Conservation (phyloP, 2,888 invertebrate genomes). For the Thyatira batis region DNA sequence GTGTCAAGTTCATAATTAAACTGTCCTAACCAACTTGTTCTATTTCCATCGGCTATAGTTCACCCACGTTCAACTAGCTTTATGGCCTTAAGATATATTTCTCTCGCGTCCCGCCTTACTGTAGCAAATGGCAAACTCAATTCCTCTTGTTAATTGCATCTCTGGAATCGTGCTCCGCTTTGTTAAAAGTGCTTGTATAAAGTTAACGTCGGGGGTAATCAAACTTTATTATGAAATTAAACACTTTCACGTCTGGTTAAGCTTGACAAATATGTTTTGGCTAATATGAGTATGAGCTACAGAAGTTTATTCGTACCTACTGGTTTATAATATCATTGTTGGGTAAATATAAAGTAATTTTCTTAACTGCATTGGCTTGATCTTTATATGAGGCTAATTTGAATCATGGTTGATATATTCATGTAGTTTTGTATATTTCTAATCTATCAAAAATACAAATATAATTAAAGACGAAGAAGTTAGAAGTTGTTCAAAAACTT, state of each 20-base stretch:
- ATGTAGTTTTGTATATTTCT: no score
- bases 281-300: no score
- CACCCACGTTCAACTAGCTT: background rate
- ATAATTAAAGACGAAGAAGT: no score
- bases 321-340: no score
- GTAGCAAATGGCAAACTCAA: conserved; percentile 1
- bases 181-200: background rate
- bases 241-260: background rate
- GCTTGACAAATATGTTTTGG: background rate
- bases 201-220: conserved; percentile 3
- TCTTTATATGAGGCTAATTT: no score
- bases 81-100: conserved; percentile 3
- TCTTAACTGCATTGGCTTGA: no score
- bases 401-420: no score
- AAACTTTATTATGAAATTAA: conserved; percentile 2
- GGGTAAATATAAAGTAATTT: no score
- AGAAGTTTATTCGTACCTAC: no score
- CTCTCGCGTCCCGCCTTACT: background rate
- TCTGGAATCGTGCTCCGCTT: conserved; percentile 5
- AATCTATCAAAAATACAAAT: no score
- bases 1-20: background rate
- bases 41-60: background rate
- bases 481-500: no score
- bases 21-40: background rate
- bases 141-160: conserved; percentile 7